Percentiles rank a stretch among this genome's conserved stretches.
phyloP scores from a whole-genome alignment of 2,888 invertebrate species.

The Acanthopleura granulata region DNA sequence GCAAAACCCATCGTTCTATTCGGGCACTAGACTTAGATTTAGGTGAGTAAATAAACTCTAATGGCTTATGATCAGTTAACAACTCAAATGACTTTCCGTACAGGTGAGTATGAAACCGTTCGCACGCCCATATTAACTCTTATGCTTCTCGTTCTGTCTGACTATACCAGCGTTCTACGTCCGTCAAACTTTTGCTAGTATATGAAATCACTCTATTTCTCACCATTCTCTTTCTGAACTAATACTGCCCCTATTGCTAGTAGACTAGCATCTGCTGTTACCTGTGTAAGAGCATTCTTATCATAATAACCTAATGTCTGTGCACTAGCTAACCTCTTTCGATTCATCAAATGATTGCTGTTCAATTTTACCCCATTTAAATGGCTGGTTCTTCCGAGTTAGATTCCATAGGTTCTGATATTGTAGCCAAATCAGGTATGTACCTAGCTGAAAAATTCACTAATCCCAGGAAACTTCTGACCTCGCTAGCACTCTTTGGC shows the following conservation, averaged over 20 bases:
- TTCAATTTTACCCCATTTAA: not conserved
- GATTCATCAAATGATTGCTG: conserved; percentile 24
- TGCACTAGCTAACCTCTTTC: conserved; percentile 21
- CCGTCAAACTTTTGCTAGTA: conserved; percentile 28
- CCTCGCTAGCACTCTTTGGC: conserved; percentile 26
- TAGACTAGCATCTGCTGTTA: conserved; percentile 31
- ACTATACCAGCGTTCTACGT: conserved; percentile 31
- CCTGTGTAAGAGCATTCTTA: conserved; percentile 17
- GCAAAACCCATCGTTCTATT: conserved; percentile 32
- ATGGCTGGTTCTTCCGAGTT: not conserved
- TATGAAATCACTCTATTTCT: conserved; percentile 29
- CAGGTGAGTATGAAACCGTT: conserved; percentile 21
- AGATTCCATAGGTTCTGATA: conserved; percentile 25
- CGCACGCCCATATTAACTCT: conserved; percentile 26
- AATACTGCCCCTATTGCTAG: conserved; percentile 31
- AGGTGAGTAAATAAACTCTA: conserved; percentile 23
- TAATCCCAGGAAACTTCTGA: conserved; percentile 24
- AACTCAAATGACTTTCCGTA: conserved; percentile 21
- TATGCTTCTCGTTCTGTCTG: conserved; percentile 38
- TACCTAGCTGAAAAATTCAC: conserved; percentile 23
- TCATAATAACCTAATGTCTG: conserved; percentile 27
- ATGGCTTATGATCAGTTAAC: conserved; percentile 21
- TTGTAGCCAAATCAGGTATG: conserved; percentile 26
- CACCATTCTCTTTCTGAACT: conserved; percentile 30
- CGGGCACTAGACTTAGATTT: conserved; percentile 30